Conservation (phyloP, 2,888 invertebrate species). For the Mesorhabditis sp. region DNA sequence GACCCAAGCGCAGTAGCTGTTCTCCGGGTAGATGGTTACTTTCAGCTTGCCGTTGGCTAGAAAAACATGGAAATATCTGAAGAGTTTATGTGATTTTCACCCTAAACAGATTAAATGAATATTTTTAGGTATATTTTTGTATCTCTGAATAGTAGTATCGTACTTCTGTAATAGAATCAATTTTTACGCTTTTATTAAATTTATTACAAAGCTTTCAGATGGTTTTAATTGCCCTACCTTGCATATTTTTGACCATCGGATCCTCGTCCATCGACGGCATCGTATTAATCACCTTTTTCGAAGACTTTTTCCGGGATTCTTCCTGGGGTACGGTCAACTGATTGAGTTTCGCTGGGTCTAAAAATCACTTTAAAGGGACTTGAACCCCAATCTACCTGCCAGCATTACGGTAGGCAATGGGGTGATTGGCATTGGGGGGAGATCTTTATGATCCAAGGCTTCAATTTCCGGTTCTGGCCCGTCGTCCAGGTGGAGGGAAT, state of each 20-base stretch:
- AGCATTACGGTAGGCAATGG: background rate
- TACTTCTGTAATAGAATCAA: too few species aligned
- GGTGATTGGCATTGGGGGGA: background rate
- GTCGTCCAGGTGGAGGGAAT: background rate
- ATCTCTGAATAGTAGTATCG: too few species aligned
- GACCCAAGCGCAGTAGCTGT: slow-evolving; percentile 52
- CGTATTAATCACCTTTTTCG: background rate
- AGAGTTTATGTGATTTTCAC: too few species aligned
- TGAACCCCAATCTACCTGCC: background rate
- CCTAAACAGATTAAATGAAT: too few species aligned
- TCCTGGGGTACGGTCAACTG: background rate
- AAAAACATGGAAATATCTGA: slow-evolving; percentile 10
- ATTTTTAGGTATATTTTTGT: too few species aligned
- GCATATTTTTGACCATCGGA: background rate
- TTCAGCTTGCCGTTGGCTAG: slow-evolving; percentile 51
- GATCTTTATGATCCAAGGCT: background rate
- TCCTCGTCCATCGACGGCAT: background rate
- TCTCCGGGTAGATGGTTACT: slow-evolving; percentile 50
- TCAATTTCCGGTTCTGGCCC: slow-evolving; percentile 3
- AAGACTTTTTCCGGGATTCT: background rate
- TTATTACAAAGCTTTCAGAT: too few species aligned
- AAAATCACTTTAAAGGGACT: background rate
- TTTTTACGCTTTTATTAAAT: too few species aligned
- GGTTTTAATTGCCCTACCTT: too few species aligned
- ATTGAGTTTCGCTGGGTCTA: background rate